A percentile compares a stretch with the other conserved stretches of the same genome.
Conservation (phyloP, 2,888 invertebrate species). For the Nemapogon koenigi region DNA sequence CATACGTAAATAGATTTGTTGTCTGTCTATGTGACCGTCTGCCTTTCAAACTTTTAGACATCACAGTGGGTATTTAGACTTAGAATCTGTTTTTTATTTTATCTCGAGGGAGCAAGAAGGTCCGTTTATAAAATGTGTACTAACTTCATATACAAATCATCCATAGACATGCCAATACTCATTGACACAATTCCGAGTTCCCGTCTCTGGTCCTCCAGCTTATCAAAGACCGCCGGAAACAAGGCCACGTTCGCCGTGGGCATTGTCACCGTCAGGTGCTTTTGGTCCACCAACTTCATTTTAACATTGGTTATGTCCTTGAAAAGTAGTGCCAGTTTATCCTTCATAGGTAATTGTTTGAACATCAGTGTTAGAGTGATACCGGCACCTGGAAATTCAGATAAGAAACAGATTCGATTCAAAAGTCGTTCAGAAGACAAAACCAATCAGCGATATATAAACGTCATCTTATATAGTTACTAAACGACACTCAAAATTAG, state of each 20-base stretch:
- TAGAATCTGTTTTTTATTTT: too few relatives aligned
- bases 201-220: slow-evolving; percentile 59
- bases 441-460: too few relatives aligned
- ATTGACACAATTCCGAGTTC: slow-evolving; percentile 70
- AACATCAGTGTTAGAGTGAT: slow-evolving; percentile 9
- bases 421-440: too few relatives aligned
- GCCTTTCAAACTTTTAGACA: too few relatives aligned
- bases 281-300: slow-evolving; percentile 14
- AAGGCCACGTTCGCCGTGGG: slow-evolving; percentile 61
- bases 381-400: slow-evolving; percentile 9
- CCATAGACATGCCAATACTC: slow-evolving; percentile 80
- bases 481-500: too few relatives aligned
- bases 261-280: slow-evolving; percentile 55
- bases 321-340: not conserved
- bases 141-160: slow-evolving; percentile 82
- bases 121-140: too few relatives aligned
- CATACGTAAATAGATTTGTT: too few relatives aligned
- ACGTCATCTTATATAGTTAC: too few relatives aligned
- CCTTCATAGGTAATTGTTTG: not conserved
- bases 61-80: too few relatives aligned
- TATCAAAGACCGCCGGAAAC: slow-evolving; percentile 53
- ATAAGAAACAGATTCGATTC: not conserved
- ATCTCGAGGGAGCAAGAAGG: too few relatives aligned
- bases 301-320: not conserved
- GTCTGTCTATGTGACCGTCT: too few relatives aligned